These are phyloP conservation scores for Agrochola lychnidis DNA, from an alignment of 2,888 invertebrate species.

Conservation along the genomic window DNA sequence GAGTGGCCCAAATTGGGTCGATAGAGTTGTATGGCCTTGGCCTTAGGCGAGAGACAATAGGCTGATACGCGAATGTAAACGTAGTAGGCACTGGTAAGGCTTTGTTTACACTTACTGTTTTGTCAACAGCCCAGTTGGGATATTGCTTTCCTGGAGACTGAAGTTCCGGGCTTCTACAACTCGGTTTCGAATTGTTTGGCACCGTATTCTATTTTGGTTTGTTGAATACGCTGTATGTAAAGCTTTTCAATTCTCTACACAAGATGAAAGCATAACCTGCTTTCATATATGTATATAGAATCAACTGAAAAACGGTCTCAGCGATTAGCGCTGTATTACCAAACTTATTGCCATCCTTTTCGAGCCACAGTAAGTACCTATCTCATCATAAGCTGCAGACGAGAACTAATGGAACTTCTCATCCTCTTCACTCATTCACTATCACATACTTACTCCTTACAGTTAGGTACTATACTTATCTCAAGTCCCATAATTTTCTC, in stretches of 20 bases:
- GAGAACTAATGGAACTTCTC: background rate
- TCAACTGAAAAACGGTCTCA: background rate
- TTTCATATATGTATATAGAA: background rate
- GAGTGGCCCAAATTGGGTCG: constrained; percentile 71
- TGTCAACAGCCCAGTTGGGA: constrained; percentile 36
- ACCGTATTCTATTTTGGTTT: background rate
- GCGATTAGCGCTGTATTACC: background rate
- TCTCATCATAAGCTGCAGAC: background rate
- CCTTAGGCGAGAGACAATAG: constrained; percentile 57
- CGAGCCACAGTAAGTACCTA: background rate
- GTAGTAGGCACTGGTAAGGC: constrained; percentile 29
- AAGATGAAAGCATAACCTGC: background rate
- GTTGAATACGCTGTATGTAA: too few relatives aligned
- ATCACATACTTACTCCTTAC: background rate
- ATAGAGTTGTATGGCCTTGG: constrained; percentile 59
- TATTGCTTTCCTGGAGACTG: constrained; percentile 40
- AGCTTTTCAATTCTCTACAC: background rate
- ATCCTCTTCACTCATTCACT: background rate
- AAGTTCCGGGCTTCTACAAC: constrained; percentile 10
- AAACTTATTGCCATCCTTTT: background rate
- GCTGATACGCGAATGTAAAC: constrained; percentile 48
- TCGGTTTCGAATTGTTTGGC: constrained; percentile 3
- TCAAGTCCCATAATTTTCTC: background rate
- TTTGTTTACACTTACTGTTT: constrained; percentile 49
- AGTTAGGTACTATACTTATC: background rate